A percentile compares a stretch with the other conserved stretches of the same genome.
These are phyloP conservation scores for Schizopygopsis malacanthus DNA, from an alignment of 2,797 vertebrate genomes.

Conservation along the genomic window DNA sequence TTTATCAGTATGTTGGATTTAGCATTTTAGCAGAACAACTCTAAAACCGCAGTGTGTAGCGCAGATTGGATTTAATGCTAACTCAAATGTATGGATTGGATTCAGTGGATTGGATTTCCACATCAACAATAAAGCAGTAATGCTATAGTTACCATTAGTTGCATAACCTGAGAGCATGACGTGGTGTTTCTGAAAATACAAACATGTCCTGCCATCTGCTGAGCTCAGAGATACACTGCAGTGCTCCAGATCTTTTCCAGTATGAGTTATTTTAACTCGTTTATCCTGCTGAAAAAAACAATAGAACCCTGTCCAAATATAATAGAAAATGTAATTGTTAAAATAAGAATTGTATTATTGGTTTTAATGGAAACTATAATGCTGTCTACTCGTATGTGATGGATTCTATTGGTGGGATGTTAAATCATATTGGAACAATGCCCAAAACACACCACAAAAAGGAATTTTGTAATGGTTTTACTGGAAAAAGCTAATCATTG, in stretches of 20 bases:
- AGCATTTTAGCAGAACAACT: background rate
- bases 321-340: too few relatives aligned
- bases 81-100: background rate
- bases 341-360: too few relatives aligned
- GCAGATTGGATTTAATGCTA: background rate
- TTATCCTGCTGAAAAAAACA: too few relatives aligned
- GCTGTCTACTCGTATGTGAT: too few relatives aligned
- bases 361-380: too few relatives aligned
- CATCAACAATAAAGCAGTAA: background rate
- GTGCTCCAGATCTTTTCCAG: background rate
- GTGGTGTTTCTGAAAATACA: background rate
- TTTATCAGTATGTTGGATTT: background rate
- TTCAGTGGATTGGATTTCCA: background rate
- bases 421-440: too few relatives aligned
- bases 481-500: too few relatives aligned
- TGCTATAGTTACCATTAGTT: background rate
- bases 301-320: too few relatives aligned
- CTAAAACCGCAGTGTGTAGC: background rate
- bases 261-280: background rate
- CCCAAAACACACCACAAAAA: too few relatives aligned
- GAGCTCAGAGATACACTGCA: background rate
- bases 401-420: too few relatives aligned
- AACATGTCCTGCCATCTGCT: constrained; percentile 3
- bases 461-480: too few relatives aligned
- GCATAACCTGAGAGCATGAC: background rate